Base-by-base conservation (phyloP, 2,888 invertebrate species). In the Dascillus cervinus region DNA sequence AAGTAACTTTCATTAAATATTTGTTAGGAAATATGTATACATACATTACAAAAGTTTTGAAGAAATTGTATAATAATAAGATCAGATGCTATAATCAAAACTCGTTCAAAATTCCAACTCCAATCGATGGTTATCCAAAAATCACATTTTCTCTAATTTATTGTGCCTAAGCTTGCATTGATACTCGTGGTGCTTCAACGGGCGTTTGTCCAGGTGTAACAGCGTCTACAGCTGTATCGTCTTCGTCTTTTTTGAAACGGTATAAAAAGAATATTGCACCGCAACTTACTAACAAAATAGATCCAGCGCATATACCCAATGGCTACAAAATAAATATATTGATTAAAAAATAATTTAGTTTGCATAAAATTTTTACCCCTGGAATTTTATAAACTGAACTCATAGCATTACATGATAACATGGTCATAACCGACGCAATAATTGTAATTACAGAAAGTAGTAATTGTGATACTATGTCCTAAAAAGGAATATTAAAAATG, bases 261-360 rank as follows among this genome's bases (percentile, higher is more conserved):
- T 47, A 49, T 21, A 49, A 32, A 4, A 49, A 20, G 29, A 47
- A 45, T 12, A 49, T 15, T 9, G 38, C 27, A 11, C 31, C 41
- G 22, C 43, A 41, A 13, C 44, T 37, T 5, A 44, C 13, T 19
- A 49, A 24, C 21, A 46, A 21, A 9, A 42, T 11, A 3, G 32
- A 26, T 9, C 37, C 40, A 13, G 45, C 45, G 10, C 37, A 24
- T 8, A 50, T 32, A 17, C 34, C 44, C 10, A 49, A 32, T 8
- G 45, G 44, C 47, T 47, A 26, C 3, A 40, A 41, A 28, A 32
- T 11, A 19, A 33, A 15, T 20, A 15, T 29, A 17, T 3, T 34
- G 10, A 12, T 17, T 17, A 13, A 20, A 28, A 29, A 11, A n/a
- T 9, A 32, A 32, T 19, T 19, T 20, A 6, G 11, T 26, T 20